Evolutionary conservation across 2,888 invertebrate genomes (phyloP).

Genomic region (Oegoconia quadripuncta): DNA sequence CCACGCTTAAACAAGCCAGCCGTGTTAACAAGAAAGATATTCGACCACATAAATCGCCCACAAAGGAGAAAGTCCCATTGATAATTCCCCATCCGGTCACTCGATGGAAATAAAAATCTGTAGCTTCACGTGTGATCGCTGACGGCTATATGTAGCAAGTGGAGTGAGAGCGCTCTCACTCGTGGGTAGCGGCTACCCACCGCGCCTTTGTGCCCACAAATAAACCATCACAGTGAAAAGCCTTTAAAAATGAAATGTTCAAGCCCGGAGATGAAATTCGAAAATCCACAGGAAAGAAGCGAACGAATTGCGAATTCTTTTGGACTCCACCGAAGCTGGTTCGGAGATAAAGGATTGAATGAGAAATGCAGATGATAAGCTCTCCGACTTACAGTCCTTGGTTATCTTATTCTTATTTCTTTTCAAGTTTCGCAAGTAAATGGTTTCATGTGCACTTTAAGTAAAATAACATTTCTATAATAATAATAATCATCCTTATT

Average conservation of each 20-base stretch:
- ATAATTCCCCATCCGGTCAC: too few species aligned
- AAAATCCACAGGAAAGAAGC: slow-evolving; percentile 12
- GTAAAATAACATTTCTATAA: too few species aligned
- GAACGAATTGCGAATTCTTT: slow-evolving; percentile 16
- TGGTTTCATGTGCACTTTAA: too few species aligned
- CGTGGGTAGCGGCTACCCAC: not conserved
- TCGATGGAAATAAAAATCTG: too few species aligned
- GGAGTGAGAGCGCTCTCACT: too few species aligned
- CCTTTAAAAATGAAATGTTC: slow-evolving; percentile 15
- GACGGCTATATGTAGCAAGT: not conserved
- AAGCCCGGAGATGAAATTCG: slow-evolving; percentile 8
- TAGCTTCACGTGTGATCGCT: not conserved
- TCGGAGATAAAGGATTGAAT: slow-evolving; percentile 3
- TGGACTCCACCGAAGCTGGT: slow-evolving; percentile 10
- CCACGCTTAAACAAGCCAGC: too few species aligned
- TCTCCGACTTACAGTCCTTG: not conserved
- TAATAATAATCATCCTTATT: too few species aligned
- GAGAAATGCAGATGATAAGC: slow-evolving; percentile 2
- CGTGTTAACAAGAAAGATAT: too few species aligned
- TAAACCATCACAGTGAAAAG: slow-evolving; percentile 10
- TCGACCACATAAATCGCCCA: too few species aligned
- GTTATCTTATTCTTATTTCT: too few species aligned
- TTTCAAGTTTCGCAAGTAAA: too few species aligned
- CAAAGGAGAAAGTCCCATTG: too few species aligned
- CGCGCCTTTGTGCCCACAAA: slow-evolving; percentile 8